Percentiles rank a stretch among this genome's conserved stretches.
Conservation (phyloP, 2,888 invertebrate genomes). For the Aphodius sticticus region DNA sequence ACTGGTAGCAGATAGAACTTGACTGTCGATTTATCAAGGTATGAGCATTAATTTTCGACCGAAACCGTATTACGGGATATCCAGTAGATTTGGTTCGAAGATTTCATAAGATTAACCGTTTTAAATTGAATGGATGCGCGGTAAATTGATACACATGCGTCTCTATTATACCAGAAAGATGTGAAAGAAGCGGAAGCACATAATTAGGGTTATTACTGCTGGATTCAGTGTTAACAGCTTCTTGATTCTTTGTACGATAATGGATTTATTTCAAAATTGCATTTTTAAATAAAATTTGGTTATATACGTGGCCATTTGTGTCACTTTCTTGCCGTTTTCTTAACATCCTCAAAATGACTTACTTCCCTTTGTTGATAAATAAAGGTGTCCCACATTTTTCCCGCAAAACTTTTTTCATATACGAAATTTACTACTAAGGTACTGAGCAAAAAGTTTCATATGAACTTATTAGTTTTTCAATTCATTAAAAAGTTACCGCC, state of each 20-base stretch:
- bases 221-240: neutral
- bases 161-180: neutral
- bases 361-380: no score
- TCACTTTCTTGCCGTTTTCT: no score
- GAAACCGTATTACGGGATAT: neutral
- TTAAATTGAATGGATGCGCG: neutral
- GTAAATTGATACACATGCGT: neutral
- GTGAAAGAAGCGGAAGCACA: neutral
- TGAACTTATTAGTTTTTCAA: no score
- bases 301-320: no score
- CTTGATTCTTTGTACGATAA: constrained; percentile 7
- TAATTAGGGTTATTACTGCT: neutral
- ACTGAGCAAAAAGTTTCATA: no score
- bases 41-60: neutral
- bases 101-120: neutral
- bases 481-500: no score
- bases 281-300: no score
- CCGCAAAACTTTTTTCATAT: no score
- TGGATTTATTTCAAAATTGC: no score
- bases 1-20: neutral
- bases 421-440: no score
- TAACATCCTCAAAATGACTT: no score
- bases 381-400: no score
- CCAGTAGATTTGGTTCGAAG: neutral
- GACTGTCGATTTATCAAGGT: neutral